Evolutionary conservation across 2,888 invertebrate species (phyloP).

Genomic region (Chloromyia formosa): DNA sequence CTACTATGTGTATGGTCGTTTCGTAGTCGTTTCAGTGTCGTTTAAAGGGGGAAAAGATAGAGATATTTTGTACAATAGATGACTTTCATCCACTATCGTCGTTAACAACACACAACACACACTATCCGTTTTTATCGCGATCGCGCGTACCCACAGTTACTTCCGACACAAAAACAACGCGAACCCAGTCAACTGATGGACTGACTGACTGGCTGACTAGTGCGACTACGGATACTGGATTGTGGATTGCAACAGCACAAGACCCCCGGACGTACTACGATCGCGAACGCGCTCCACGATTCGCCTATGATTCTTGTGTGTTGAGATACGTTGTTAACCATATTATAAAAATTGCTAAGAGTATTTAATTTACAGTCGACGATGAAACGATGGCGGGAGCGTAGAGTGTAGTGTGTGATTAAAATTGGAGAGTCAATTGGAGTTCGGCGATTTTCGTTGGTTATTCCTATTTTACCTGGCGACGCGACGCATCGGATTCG

Average conservation of each 20-base stretch:
- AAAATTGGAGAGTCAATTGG: no score
- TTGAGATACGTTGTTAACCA: slow-evolving; percentile 31
- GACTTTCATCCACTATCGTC: no score
- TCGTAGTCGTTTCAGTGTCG: no score
- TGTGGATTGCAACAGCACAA: not conserved
- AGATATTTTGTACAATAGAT: no score
- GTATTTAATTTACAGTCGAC: slow-evolving; percentile 10
- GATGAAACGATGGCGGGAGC: not conserved
- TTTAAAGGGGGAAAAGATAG: no score
- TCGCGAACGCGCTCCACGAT: slow-evolving; percentile 30
- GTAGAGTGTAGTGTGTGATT: not conserved
- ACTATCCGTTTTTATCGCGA: slow-evolving; percentile 37
- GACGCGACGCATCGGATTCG: no score
- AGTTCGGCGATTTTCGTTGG: no score
- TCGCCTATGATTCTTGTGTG: slow-evolving; percentile 39
- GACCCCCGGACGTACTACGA: slow-evolving; percentile 23
- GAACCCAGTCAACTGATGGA: slow-evolving; percentile 7
- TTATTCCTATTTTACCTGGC: no score
- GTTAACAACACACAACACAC: not conserved
- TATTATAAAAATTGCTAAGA: slow-evolving; percentile 33
- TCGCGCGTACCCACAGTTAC: slow-evolving; percentile 29
- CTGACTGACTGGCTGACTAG: slow-evolving; percentile 9
- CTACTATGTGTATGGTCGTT: no score
- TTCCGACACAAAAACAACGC: slow-evolving; percentile 41
- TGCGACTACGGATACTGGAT: slow-evolving; percentile 8